Evolutionary conservation across 2,113 vertebrate species (phyloP).

Genomic region (Scopus umbretta): DNA sequence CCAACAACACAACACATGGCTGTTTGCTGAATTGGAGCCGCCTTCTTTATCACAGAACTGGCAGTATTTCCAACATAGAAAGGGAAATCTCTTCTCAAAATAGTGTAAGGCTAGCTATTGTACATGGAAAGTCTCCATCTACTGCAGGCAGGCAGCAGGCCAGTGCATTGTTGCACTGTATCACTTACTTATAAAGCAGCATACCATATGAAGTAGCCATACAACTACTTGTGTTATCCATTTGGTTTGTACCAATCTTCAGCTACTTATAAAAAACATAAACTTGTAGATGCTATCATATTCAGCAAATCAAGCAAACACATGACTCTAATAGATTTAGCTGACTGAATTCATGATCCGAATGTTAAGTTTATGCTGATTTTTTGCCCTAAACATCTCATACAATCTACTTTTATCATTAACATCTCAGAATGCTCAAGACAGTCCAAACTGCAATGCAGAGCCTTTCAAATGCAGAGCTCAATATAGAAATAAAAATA

Average conservation of each 20-base stretch:
- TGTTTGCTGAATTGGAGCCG: neutral
- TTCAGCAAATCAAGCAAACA: neutral
- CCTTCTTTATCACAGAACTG: neutral
- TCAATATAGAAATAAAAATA: neutral
- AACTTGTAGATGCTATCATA: neutral
- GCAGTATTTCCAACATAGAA: neutral
- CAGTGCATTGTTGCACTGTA: neutral
- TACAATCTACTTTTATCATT: neutral
- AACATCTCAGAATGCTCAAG: neutral
- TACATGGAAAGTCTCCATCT: neutral
- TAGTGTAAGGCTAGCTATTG: neutral
- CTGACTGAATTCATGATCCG: neutral
- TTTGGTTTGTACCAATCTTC: neutral
- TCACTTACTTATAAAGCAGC: neutral
- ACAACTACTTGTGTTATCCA: neutral
- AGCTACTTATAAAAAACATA: neutral
- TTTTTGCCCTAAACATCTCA: neutral
- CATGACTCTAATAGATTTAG: neutral
- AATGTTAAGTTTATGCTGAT: accelerated
- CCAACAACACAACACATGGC: too few relatives aligned
- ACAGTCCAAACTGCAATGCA: neutral
- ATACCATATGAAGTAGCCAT: neutral
- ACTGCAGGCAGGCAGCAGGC: neutral
- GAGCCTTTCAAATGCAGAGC: neutral
- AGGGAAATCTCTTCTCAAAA: neutral